Percentiles rank a stretch among this genome's conserved stretches.
phyloP scores from a whole-genome alignment of 2,888 invertebrate genomes.

The Zygogramma bicolorata region DNA sequence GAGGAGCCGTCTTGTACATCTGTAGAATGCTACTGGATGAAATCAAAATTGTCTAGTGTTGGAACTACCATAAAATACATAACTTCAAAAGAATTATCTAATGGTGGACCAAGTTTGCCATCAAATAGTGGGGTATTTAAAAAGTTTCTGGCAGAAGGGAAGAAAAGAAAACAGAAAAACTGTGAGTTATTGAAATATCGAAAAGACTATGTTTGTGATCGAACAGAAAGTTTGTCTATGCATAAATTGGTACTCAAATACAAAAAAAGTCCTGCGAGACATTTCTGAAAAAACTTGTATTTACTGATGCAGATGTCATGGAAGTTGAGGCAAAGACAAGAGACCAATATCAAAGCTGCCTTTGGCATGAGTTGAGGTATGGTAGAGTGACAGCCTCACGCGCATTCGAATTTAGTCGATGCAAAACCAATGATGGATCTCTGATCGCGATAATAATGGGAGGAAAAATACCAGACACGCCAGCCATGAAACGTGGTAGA shows the following conservation, averaged over 20 bases:
- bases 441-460: background rate
- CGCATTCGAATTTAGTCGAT: background rate
- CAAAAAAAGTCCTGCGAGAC: background rate
- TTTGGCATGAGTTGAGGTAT: background rate
- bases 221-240: background rate
- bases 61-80: background rate
- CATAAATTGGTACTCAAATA: background rate
- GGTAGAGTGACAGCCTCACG: background rate
- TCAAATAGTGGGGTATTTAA: background rate
- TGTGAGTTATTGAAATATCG: conserved; percentile 39
- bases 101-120: background rate
- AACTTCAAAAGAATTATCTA: background rate
- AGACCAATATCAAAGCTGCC: background rate
- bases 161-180: conserved; percentile 36
- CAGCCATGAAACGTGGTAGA: no score
- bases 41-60: conserved; percentile 28
- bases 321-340: background rate
- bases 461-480: no score
- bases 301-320: background rate
- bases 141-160: conserved; percentile 26
- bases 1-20: background rate
- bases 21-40: conserved; percentile 2
- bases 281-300: background rate
- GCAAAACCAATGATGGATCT: background rate
- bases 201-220: background rate